phyloP scores from a whole-genome alignment of 2,888 invertebrate species.

The Falcaria lacertinaria region DNA sequence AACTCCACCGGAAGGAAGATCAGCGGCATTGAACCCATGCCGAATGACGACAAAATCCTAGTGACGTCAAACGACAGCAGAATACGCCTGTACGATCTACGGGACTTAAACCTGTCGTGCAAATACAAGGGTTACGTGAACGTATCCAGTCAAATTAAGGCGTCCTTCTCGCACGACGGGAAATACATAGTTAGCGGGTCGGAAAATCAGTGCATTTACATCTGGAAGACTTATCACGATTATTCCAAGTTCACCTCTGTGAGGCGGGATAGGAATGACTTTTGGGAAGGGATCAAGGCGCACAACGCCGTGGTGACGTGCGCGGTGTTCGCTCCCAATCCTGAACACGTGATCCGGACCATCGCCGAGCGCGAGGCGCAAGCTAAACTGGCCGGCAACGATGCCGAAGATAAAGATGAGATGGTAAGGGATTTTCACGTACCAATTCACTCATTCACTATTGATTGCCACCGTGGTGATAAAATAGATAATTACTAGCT shows the following conservation, averaged over 20 bases:
- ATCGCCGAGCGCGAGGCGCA: slow-evolving; percentile 79
- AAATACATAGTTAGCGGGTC: slow-evolving; percentile 98
- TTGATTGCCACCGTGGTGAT: too few species aligned
- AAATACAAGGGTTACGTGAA: slow-evolving; percentile 96
- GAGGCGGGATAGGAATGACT: slow-evolving; percentile 95
- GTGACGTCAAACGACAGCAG: slow-evolving; percentile 99
- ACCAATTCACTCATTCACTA: too few species aligned
- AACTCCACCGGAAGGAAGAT: slow-evolving; percentile 97
- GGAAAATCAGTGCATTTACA: slow-evolving; percentile 97
- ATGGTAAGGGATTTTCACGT: slow-evolving; percentile 35
- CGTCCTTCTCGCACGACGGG: slow-evolving; percentile 98
- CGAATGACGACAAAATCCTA: slow-evolving; percentile 95
- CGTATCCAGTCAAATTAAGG: slow-evolving; percentile 97
- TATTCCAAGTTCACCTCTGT: slow-evolving; percentile 96
- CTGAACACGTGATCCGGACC: slow-evolving; percentile 91
- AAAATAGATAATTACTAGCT: too few species aligned
- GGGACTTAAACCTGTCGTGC: slow-evolving; percentile 96
- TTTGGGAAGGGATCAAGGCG: slow-evolving; percentile 94
- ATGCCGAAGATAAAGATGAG: slow-evolving; percentile 43
- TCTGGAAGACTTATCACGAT: slow-evolving; percentile 98
- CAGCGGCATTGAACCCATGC: slow-evolving; percentile 98
- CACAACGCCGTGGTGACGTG: slow-evolving; percentile 98
- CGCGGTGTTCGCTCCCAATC: slow-evolving; percentile 98
- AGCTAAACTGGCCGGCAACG: slow-evolving; percentile 36
- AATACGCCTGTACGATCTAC: slow-evolving; percentile 95